Evolutionary conservation across 2,113 vertebrate genomes (phyloP), one percentile per base, ranked within the genome.

Genomic region (Nothocercus julius): DNA sequence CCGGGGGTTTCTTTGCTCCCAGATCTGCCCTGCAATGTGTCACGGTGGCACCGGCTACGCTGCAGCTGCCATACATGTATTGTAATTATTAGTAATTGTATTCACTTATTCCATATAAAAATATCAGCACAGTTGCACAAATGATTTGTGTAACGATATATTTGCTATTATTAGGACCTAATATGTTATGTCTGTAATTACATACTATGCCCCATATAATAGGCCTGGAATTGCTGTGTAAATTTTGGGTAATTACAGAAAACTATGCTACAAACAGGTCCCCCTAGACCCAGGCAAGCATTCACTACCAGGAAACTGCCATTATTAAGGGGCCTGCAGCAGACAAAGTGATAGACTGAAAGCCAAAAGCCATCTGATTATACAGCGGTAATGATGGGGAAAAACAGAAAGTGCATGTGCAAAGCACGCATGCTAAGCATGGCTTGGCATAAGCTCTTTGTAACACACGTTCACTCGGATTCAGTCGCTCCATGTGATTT

Each of bases 151-250:
- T 79, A 89, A 94, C 93, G 80, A 96, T 87, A 30, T 88, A 93
- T 95, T 96, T 96, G 85, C 88, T 93, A 83, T 61, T 94, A 93
- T 90, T 92, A 88, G 76, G 82, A 78, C 80, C 73, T 95, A 95
- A 96, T 94, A 95, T 47, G 64, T 92, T 92, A 58, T 92, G 90
- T 81, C 87, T 95, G 87, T 96, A 95, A 96, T 96, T 94, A 86
- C 90, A 93, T 40, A 75, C 80, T 87, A n/a, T 73, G 66, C 47
- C 58, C 40, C 34, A 45, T 73, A 76, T 90, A 96, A 94, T 73
- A 90, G 85, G 47, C 58, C 66, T 84, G 83, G 80, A 94, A 95
- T 73, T 96, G 85, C 90, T 93, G 92, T 82, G 90, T 92, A 94
- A 95, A 96, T 96, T 92, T 90, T 61, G 81, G 88, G 74, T 92